A percentile compares a stretch with the other conserved stretches of the same genome.
Evolutionary conservation across 2,888 invertebrate species (phyloP).

Genomic region (Timema cristinae): DNA sequence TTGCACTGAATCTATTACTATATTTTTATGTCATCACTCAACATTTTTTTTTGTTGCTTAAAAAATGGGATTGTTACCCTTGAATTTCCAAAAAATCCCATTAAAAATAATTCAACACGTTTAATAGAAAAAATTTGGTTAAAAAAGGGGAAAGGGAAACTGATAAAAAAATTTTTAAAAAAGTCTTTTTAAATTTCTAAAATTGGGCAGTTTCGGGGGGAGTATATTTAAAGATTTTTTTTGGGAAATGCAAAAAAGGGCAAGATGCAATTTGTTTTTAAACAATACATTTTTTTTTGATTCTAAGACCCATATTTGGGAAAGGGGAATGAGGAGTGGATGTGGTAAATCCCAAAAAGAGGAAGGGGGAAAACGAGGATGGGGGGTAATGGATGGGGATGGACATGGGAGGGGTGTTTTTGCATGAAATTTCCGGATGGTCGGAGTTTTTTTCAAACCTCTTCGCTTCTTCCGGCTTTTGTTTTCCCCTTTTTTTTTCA

Average conservation of each 20-base stretch:
- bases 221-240: slow-evolving; percentile 2
- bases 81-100: neutral
- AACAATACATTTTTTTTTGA: slow-evolving; percentile 31
- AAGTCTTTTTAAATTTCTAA: slow-evolving; percentile 23
- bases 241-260: slow-evolving; percentile 22
- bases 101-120: neutral
- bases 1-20: too few species aligned
- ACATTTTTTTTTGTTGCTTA: too few species aligned
- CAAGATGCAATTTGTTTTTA: slow-evolving; percentile 33
- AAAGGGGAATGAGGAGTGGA: slow-evolving; percentile 27
- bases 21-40: too few species aligned
- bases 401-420: slow-evolving; percentile 52
- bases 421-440: slow-evolving; percentile 96
- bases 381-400: slow-evolving; percentile 24
- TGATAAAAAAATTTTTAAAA: slow-evolving; percentile 12
- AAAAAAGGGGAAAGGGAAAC: neutral
- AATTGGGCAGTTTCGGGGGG: slow-evolving; percentile 2
- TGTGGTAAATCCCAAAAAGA: slow-evolving; percentile 24
- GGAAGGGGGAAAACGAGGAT: slow-evolving; percentile 21
- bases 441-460: slow-evolving; percentile 97
- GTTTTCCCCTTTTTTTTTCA: slow-evolving; percentile 99
- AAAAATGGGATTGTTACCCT: slow-evolving; percentile 32
- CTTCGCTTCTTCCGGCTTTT: slow-evolving; percentile 99
- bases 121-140: neutral
- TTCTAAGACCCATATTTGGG: slow-evolving; percentile 18